Evolutionary conservation across 2,888 invertebrate species (phyloP).

Genomic region (Scelioninae gen. 2): DNA sequence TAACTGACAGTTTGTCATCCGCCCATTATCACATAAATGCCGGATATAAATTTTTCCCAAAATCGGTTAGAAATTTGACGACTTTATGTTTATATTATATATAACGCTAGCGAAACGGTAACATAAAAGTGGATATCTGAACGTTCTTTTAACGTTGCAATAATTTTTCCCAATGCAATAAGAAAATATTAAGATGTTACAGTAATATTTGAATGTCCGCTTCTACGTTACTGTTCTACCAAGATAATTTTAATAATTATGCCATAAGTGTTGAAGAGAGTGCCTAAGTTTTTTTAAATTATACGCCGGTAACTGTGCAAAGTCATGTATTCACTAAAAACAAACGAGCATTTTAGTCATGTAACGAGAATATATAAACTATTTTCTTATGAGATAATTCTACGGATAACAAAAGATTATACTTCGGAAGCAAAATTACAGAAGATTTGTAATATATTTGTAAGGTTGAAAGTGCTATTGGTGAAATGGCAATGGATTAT

Average conservation of each 20-base stretch:
- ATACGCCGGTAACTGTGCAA: constrained; percentile 34
- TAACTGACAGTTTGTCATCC: constrained; percentile 52
- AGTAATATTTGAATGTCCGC: no score
- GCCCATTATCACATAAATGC: constrained; percentile 49
- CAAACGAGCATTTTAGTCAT: constrained; percentile 41
- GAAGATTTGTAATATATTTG: constrained; percentile 22
- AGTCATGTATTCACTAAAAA: constrained; percentile 34
- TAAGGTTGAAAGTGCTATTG: constrained; percentile 17
- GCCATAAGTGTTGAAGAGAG: no score
- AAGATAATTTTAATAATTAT: no score
- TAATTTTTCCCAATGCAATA: no score
- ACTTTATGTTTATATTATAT: constrained; percentile 1
- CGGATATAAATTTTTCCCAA: constrained; percentile 2
- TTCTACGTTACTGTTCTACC: no score
- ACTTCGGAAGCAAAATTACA: constrained; percentile 13
- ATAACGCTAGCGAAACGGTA: no score
- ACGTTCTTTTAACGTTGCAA: no score
- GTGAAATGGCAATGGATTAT: constrained; percentile 6
- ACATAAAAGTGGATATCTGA: no score
- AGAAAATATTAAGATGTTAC: no score
- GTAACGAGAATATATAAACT: constrained; percentile 26
- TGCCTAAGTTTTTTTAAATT: no score
- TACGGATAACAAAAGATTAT: constrained; percentile 15
- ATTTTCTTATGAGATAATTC: constrained; percentile 36
- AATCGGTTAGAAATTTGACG: neutral